A percentile compares a stretch with the other conserved stretches of the same genome.
phyloP scores from a whole-genome alignment of 2,113 vertebrate genomes.

The Stigmatopora argus region DNA sequence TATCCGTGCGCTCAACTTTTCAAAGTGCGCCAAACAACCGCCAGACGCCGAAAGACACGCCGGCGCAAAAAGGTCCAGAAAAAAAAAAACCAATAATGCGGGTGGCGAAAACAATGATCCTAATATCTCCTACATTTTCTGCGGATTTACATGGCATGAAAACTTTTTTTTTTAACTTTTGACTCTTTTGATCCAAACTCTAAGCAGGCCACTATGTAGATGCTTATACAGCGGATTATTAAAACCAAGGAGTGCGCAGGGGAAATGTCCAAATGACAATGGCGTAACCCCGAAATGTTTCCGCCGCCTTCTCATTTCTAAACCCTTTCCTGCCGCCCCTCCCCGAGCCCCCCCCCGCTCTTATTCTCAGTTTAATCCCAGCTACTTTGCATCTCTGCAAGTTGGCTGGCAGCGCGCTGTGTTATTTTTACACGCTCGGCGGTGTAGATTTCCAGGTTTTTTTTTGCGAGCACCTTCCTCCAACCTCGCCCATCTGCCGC shows the following conservation, averaged over 20 bases:
- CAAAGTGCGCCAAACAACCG: constrained; percentile 46
- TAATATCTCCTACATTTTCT: not conserved
- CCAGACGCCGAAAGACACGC: constrained; percentile 39
- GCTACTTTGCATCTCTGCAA: constrained; percentile 82
- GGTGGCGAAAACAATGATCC: not conserved
- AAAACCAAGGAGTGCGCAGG: no score
- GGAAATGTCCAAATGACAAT: constrained; percentile 54
- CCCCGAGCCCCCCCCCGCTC: constrained; percentile 27
- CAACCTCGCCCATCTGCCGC: constrained; percentile 99
- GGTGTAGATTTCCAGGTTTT: constrained; percentile 95
- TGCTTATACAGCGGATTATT: no score
- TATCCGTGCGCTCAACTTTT: constrained; percentile 59
- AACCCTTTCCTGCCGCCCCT: constrained; percentile 32
- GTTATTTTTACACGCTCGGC: constrained; percentile 92
- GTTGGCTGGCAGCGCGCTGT: constrained; percentile 85
- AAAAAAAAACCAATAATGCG: not conserved
- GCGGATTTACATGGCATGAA: no score
- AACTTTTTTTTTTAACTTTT: no score
- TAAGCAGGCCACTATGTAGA: no score
- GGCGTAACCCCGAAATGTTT: constrained; percentile 63
- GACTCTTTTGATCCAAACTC: no score
- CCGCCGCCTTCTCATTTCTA: constrained; percentile 56
- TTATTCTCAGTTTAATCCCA: constrained; percentile 66
- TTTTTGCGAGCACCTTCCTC: constrained; percentile 90
- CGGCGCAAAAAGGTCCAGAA: not conserved